Conservation (phyloP, 2,797 vertebrate species). For the Huso huso region DNA sequence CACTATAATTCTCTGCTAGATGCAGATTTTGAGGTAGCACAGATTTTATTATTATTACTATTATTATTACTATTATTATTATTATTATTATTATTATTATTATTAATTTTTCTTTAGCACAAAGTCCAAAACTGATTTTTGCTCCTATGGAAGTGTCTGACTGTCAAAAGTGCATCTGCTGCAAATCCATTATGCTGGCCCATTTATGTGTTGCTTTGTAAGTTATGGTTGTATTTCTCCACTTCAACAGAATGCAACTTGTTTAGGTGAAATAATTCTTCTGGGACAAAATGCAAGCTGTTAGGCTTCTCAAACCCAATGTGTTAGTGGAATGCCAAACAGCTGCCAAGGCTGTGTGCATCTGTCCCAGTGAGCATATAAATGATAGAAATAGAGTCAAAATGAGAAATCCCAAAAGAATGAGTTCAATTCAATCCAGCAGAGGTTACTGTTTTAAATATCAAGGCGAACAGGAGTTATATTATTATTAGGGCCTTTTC, state of each 20-base stretch:
- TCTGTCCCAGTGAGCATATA: background rate
- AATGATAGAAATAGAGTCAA: background rate
- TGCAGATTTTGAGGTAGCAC: no score
- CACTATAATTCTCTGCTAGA: no score
- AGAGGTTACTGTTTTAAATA: no score
- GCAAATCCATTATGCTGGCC: conserved; percentile 10
- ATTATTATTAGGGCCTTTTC: no score
- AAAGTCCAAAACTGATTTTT: no score
- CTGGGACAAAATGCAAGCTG: conserved; percentile 21
- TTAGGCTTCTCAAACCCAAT: conserved; percentile 35
- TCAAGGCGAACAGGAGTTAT: no score
- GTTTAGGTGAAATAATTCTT: conserved; percentile 26
- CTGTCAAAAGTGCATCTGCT: conserved; percentile 10
- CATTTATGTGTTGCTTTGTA: conserved; percentile 14
- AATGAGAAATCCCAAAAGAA: background rate
- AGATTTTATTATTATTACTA: no score
- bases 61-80: no score
- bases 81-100: no score
- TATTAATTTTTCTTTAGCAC: no score
- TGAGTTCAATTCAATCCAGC: background rate
- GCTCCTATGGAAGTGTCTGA: no score
- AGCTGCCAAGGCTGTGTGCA: conserved; percentile 24
- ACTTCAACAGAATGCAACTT: conserved; percentile 19
- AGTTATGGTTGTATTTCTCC: conserved; percentile 26
- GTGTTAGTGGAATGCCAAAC: conserved; percentile 24